Evolutionary conservation across 2,888 invertebrate species (phyloP).

Genomic region (Papilio gigon): DNA sequence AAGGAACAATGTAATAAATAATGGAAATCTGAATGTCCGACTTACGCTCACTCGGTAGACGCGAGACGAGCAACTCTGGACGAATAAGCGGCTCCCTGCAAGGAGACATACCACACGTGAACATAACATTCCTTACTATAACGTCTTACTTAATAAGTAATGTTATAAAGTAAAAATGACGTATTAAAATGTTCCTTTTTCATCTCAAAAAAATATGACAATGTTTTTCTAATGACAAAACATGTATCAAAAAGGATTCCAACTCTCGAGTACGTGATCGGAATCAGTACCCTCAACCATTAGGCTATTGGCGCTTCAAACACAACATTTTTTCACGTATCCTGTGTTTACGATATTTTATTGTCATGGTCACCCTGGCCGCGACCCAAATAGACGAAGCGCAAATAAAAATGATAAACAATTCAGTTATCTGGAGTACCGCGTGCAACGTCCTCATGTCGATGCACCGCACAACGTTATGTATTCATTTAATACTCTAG

Average conservation of each 20-base stretch:
- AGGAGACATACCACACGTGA: neutral
- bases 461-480: slow-evolving; percentile 21
- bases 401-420: slow-evolving; percentile 40
- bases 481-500: neutral
- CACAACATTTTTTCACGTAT: too few species aligned
- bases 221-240: too few species aligned
- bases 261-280: too few species aligned
- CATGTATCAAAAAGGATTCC: too few species aligned
- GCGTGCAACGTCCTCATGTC: slow-evolving; percentile 13
- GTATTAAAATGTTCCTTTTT: too few species aligned
- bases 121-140: neutral
- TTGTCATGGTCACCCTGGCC: slow-evolving; percentile 5
- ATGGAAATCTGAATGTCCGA: neutral
- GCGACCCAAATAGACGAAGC: slow-evolving; percentile 33
- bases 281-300: too few species aligned
- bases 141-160: neutral
- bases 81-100: neutral
- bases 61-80: slow-evolving; percentile 28
- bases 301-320: too few species aligned
- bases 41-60: slow-evolving; percentile 13
- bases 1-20: neutral
- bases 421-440: slow-evolving; percentile 30
- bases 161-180: too few species aligned
- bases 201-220: too few species aligned
- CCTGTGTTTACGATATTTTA: too few species aligned